These are phyloP conservation scores for Lasiurus cinereus DNA, from an alignment of 2,113 vertebrate species.

Conservation along the genomic window DNA sequence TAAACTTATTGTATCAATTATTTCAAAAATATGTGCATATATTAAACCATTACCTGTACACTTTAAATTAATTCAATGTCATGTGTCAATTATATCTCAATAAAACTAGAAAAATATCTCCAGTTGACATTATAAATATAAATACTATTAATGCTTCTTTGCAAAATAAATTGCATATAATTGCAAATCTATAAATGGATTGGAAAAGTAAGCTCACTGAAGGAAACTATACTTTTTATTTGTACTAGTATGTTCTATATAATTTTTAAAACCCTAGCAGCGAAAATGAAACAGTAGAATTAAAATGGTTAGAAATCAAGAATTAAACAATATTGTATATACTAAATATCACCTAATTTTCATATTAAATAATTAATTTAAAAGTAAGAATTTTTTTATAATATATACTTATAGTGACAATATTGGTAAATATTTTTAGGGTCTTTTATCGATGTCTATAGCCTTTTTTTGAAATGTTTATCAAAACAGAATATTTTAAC, in stretches of 20 bases:
- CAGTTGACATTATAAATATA: neutral
- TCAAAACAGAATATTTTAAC: neutral
- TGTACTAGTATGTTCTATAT: neutral
- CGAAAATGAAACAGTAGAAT: neutral
- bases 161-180: neutral
- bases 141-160: neutral
- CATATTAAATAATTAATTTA: neutral
- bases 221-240: neutral
- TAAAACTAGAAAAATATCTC: neutral
- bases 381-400: neutral
- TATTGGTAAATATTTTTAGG: neutral
- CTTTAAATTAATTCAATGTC: too few species aligned
- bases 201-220: neutral
- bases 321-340: neutral
- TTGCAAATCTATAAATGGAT: neutral
- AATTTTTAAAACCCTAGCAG: neutral
- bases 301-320: neutral
- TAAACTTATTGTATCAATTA: too few species aligned
- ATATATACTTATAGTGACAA: neutral
- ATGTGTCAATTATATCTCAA: neutral
- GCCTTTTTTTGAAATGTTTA: neutral
- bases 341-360: neutral
- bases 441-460: neutral
- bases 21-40: too few species aligned
- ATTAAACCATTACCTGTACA: too few species aligned